These are phyloP conservation scores for Pseudochromis fuscus DNA, from an alignment of 2,797 vertebrate species.

Conservation along the genomic window DNA sequence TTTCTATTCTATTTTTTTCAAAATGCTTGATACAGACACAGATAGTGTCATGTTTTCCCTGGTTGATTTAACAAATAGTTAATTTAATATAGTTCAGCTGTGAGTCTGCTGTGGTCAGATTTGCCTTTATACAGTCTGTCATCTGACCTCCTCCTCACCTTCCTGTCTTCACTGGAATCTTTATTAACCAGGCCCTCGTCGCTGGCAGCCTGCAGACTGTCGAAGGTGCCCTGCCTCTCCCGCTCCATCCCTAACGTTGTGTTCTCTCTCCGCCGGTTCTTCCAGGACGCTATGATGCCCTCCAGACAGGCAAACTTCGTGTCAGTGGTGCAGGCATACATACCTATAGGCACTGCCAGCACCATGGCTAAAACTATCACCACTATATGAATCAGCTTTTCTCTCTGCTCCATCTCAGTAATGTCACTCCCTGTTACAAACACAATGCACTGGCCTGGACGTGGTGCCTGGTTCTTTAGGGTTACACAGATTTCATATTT, in stretches of 20 bases:
- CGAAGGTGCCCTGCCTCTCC: constrained; percentile 85
- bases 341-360: constrained; percentile 88
- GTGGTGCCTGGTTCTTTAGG: constrained; percentile 84
- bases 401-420: constrained; percentile 88
- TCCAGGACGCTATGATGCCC: constrained; percentile 77
- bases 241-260: constrained; percentile 45
- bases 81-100: constrained; percentile 85
- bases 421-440: constrained; percentile 92
- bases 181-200: constrained; percentile 86
- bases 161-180: constrained; percentile 77
- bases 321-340: constrained; percentile 91
- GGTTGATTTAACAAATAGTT: background rate
- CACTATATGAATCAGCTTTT: constrained; percentile 91
- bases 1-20: background rate
- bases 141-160: constrained; percentile 78
- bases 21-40: constrained; percentile 3
- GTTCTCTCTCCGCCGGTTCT: constrained; percentile 66
- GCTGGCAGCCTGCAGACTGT: constrained; percentile 86
- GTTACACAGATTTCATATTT: constrained; percentile 94
- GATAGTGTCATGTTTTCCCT: constrained; percentile 6
- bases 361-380: constrained; percentile 93
- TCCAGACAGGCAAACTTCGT: constrained; percentile 84
- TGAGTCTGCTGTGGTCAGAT: constrained; percentile 74
- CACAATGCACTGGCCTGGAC: constrained; percentile 87
- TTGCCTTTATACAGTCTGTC: constrained; percentile 75